Evolutionary conservation across 2,113 vertebrate species (phyloP).

Genomic region (Heterotilapia buettikoferi): DNA sequence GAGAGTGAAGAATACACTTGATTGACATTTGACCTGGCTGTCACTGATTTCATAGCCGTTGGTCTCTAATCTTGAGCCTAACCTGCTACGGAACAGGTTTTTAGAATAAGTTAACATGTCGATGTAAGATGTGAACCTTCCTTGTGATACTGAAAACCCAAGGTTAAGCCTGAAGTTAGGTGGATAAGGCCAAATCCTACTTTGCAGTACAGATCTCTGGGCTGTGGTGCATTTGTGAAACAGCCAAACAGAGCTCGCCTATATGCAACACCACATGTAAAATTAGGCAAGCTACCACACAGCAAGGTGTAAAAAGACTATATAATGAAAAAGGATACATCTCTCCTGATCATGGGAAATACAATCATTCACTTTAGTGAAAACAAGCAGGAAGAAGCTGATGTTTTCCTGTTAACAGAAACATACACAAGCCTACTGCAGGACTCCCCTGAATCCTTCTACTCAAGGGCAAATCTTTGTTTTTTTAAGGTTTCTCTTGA

Average conservation of each 20-base stretch:
- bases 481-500: not conserved
- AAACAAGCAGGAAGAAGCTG: not conserved
- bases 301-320: not conserved
- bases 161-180: not conserved
- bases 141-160: not conserved
- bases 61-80: not conserved
- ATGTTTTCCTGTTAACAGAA: not conserved
- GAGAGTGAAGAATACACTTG: not conserved
- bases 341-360: not conserved
- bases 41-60: not conserved
- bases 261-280: not conserved
- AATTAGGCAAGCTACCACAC: not conserved
- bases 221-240: not conserved
- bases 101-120: not conserved
- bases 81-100: not conserved
- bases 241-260: not conserved
- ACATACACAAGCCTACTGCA: not conserved
- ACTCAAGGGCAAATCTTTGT: not conserved
- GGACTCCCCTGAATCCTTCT: not conserved
- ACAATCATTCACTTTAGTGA: not conserved
- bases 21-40: not conserved
- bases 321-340: not conserved
- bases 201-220: not conserved
- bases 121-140: not conserved
- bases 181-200: not conserved